Percentiles rank a stretch among this genome's conserved stretches.
Conservation (phyloP, 1,140 invertebrate genomes). For the Brachionus angularis region DNA sequence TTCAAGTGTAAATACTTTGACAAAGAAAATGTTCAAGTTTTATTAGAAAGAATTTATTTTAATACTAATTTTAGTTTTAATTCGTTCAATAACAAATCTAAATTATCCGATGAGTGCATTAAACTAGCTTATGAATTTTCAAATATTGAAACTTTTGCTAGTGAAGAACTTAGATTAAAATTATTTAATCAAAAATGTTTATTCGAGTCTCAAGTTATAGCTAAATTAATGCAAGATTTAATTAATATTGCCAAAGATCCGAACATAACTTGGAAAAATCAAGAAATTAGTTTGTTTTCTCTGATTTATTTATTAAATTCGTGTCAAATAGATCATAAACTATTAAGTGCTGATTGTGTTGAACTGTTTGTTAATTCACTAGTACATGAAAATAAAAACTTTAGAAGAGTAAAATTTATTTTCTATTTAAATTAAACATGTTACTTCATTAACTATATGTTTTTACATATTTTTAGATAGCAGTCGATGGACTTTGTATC, state of each 20-base stretch:
- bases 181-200: background rate
- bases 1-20: conserved; percentile 71
- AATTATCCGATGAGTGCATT: conserved; percentile 49
- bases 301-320: conserved; percentile 26
- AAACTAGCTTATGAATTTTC: background rate
- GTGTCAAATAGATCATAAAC: background rate
- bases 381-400: conserved; percentile 17
- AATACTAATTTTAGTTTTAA: conserved; percentile 60
- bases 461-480: too few species aligned
- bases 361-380: background rate
- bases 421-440: too few species aligned
- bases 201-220: conserved; percentile 42
- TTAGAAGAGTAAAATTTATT: too few species aligned
- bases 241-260: conserved; percentile 46
- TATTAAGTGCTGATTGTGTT: conserved; percentile 1
- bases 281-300: conserved; percentile 43
- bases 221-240: conserved; percentile 42
- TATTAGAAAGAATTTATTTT: conserved; percentile 65
- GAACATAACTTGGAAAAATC: background rate
- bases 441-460: too few species aligned
- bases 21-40: conserved; percentile 70
- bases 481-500: conserved; percentile 18
- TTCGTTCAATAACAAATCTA: conserved; percentile 58
- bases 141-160: conserved; percentile 58
- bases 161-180: conserved; percentile 46